Evolutionary conservation across 2,113 vertebrate genomes (phyloP).

Genomic region (Python bivittatus): DNA sequence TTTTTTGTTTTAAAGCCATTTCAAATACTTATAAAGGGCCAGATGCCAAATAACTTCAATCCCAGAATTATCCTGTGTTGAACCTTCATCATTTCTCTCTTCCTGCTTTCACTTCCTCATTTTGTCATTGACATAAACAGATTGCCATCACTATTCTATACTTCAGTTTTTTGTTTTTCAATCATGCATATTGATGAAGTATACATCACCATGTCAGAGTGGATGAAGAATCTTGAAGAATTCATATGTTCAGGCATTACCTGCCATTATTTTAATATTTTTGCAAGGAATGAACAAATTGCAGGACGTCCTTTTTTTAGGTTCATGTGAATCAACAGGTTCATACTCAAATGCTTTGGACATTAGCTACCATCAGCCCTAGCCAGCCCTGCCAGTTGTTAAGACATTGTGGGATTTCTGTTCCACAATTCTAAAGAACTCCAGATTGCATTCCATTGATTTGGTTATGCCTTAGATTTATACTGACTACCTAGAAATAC

Average conservation of each 20-base stretch:
- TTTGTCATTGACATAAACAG: not conserved
- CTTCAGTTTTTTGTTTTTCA: not conserved
- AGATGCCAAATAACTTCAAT: not conserved
- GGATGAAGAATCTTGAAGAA: not conserved
- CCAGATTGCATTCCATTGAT: not conserved
- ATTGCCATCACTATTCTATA: not conserved
- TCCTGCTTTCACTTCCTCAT: not conserved
- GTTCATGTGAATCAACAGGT: not conserved
- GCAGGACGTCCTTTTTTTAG: not conserved
- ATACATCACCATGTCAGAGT: not conserved
- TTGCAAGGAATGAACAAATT: not conserved
- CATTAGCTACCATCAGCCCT: not conserved
- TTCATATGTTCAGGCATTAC: not conserved
- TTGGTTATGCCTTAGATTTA: not conserved
- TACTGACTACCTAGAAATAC: not conserved
- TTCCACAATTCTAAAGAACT: not conserved
- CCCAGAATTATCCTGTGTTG: not conserved
- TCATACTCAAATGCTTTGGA: not conserved
- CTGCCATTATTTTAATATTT: not conserved
- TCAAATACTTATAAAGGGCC: not conserved
- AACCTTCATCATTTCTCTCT: not conserved
- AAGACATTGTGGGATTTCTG: not conserved
- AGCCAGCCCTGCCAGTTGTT: not conserved
- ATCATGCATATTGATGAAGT: not conserved
- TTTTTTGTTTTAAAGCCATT: not conserved